phyloP scores from a whole-genome alignment of 1,140 invertebrate genomes.

The Conus betulinus region DNA sequence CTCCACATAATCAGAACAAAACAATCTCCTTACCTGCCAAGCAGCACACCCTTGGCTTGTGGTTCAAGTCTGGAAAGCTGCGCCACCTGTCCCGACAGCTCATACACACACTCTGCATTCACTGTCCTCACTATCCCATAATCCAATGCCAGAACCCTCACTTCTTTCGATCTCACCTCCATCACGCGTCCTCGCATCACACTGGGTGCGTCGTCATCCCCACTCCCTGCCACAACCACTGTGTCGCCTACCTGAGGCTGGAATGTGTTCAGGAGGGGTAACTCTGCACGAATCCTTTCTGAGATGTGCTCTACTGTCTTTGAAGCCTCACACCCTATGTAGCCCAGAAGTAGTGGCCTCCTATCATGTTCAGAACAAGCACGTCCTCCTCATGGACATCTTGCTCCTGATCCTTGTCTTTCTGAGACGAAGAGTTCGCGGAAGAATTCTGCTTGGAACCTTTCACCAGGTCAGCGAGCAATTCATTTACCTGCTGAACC shows the following conservation, averaged over 20 bases:
- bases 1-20: not conserved
- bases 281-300: not conserved
- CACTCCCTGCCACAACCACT: not conserved
- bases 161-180: not conserved
- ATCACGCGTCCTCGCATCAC: not conserved
- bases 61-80: not conserved
- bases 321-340: not conserved
- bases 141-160: not conserved
- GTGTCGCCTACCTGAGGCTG: not conserved
- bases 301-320: not conserved
- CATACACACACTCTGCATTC: not conserved
- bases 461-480: not conserved
- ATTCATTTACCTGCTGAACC: not conserved
- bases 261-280: not conserved
- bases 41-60: slow-evolving; percentile 10
- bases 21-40: not conserved
- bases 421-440: no score
- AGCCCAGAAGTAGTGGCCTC: not conserved
- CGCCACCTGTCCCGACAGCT: not conserved
- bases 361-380: not conserved
- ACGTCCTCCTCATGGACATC: not conserved
- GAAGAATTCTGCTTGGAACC: no score
- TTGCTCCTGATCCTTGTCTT: not conserved
- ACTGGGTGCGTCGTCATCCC: not conserved
- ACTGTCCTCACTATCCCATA: not conserved